Conservation (phyloP, 1,140 invertebrate genomes). For the Coptotermes formosanus region DNA sequence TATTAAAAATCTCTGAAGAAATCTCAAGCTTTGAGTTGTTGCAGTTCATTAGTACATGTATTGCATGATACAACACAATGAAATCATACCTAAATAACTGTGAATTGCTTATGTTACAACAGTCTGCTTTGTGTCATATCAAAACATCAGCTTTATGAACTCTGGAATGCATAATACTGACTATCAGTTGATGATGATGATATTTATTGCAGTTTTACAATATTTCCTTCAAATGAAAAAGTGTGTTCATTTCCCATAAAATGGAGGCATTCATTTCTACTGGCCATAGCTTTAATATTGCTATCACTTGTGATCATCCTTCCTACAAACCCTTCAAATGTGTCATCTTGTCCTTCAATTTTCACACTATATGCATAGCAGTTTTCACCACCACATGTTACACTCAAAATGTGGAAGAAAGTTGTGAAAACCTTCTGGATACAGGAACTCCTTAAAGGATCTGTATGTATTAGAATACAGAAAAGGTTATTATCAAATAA, state of each 20-base stretch:
- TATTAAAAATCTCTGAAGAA: no score
- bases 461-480: not conserved
- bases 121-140: no score
- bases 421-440: not conserved
- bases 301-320: not conserved
- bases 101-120: no score
- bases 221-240: not conserved
- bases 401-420: not conserved
- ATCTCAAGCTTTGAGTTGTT: no score
- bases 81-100: no score
- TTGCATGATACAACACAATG: no score
- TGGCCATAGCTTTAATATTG: not conserved
- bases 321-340: not conserved
- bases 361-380: not conserved
- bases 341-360: not conserved
- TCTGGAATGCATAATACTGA: no score
- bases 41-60: no score
- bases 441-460: not conserved
- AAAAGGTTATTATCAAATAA: conserved; percentile 3
- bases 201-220: not conserved
- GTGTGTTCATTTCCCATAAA: not conserved
- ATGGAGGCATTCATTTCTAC: not conserved
- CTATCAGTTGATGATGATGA: no score
- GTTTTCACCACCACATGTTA: not conserved
- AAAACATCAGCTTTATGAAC: no score